Base-by-base conservation (phyloP, 2,113 vertebrate species). In the Tympanuchus pallidicinctus region DNA sequence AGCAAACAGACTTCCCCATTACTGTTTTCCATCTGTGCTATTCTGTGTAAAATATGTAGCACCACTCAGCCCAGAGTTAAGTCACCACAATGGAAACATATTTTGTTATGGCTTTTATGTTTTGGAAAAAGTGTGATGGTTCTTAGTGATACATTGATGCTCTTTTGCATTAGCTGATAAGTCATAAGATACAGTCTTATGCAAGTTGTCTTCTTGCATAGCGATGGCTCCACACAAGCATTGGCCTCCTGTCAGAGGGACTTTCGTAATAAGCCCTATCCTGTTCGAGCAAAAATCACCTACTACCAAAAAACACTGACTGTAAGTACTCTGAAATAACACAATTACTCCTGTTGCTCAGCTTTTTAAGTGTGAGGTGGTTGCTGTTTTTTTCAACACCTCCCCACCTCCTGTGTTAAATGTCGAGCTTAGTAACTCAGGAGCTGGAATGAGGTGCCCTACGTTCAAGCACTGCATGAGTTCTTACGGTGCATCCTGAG, bases 221-320 rank as follows among this genome's bases (percentile, higher is more conserved):
- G 99, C 54, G 99, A 99, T 78, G 99, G 99, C 73, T 94, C 97
- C 80, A 98, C 97, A 0, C 99, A 99, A 81, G 98, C 99, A 4
- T 90, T 99, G 57, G 98, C 98, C 1, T 98, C 98, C 24, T 99
- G 99, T 97, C 98, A 99, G 96, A 98, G 99, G 93, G 99, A 99
- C 94, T 99, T 99, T 38, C 97, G 99, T 56, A 99, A 99, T 96
- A 99, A 99, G 88, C 99, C 99, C 3, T 99, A 99, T 86, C 99
- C 99, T 2, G 96, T 99, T 56, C 97, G 98, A 83, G 98, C 98
- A 81, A 99, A 98, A 97, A 98, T 99, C 45, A 97, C 88, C 0
- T 99, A 99, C 96, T 99, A 99, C 96, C 98, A 98, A 93, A 98
- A 98, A 94, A 98, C 97, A 1, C 15, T 99, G 95, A 98, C 98